Conservation (phyloP, 2,113 vertebrate genomes). For the Hippoglossus stenolepis region DNA sequence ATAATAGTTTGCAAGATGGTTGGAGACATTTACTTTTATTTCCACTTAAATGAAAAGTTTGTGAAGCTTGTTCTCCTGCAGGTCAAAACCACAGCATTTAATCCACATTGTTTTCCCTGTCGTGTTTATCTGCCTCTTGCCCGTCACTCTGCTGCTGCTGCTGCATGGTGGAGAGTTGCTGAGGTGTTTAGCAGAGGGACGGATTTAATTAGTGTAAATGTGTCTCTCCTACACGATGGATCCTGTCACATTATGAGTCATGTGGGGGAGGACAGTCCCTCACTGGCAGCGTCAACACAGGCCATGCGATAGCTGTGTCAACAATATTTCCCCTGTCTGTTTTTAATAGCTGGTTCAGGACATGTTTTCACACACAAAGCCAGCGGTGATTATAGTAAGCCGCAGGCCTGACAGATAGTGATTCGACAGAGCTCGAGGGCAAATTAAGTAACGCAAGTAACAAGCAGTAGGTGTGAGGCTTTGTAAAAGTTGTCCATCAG, state of each 20-base stretch:
- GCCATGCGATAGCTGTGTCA: conserved; percentile 56
- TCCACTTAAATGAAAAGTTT: no score
- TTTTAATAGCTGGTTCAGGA: conserved; percentile 57
- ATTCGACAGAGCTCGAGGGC: conserved; percentile 47
- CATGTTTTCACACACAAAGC: conserved; percentile 58
- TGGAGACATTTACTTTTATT: no score
- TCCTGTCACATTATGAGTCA: conserved; percentile 69
- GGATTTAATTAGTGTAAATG: conserved; percentile 67
- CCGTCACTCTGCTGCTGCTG: conserved; percentile 43
- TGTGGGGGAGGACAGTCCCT: conserved; percentile 58
- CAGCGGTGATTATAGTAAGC: conserved; percentile 49
- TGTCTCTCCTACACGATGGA: conserved; percentile 51
- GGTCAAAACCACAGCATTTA: not conserved
- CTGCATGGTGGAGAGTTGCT: conserved; percentile 1
- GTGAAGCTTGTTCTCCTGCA: no score
- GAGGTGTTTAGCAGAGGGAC: conserved; percentile 49
- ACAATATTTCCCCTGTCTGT: conserved; percentile 48
- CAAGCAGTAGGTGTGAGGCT: conserved; percentile 4
- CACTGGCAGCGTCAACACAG: conserved; percentile 36
- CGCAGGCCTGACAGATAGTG: conserved; percentile 46
- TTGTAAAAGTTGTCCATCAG: not conserved
- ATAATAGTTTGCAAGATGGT: no score
- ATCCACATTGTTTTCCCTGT: conserved; percentile 21
- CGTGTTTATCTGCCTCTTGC: conserved; percentile 22
- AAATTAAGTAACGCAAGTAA: conserved; percentile 20